Evolutionary conservation across 2,113 vertebrate species (phyloP).

Genomic region (Charadrius vociferus): DNA sequence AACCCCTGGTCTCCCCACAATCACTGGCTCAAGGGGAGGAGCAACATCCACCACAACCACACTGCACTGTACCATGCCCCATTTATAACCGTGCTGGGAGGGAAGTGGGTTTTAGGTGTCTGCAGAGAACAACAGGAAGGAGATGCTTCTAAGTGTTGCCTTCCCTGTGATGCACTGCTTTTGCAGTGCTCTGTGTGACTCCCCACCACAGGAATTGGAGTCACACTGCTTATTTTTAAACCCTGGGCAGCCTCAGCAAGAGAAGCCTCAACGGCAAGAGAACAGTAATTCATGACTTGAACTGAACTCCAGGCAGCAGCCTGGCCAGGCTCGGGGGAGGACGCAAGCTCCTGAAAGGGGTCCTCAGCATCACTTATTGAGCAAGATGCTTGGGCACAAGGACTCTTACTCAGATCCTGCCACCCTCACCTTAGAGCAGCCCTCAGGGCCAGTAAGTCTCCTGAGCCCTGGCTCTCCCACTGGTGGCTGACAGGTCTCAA

Average conservation of each 20-base stretch:
- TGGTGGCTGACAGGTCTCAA: neutral
- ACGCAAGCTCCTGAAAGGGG: accelerated
- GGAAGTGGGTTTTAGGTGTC: neutral
- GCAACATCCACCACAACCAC: neutral
- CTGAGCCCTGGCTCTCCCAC: neutral
- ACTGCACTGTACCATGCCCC: neutral
- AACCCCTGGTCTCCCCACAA: neutral
- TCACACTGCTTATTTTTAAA: neutral
- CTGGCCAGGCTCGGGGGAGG: neutral
- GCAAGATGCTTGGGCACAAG: neutral
- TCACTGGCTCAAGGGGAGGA: neutral
- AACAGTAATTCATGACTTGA: neutral
- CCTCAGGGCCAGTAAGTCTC: neutral
- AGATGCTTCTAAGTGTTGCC: neutral
- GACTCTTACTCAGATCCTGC: neutral
- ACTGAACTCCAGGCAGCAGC: neutral
- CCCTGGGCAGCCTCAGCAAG: neutral
- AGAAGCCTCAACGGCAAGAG: neutral
- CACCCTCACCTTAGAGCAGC: neutral
- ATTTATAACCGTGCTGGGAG: neutral
- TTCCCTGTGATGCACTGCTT: neutral
- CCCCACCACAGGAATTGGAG: neutral
- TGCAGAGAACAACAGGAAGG: neutral
- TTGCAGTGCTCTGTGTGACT: neutral
- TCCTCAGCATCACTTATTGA: neutral